Evolutionary conservation across 2,113 vertebrate species (phyloP).

Genomic region (Chrysochloris asiatica): DNA sequence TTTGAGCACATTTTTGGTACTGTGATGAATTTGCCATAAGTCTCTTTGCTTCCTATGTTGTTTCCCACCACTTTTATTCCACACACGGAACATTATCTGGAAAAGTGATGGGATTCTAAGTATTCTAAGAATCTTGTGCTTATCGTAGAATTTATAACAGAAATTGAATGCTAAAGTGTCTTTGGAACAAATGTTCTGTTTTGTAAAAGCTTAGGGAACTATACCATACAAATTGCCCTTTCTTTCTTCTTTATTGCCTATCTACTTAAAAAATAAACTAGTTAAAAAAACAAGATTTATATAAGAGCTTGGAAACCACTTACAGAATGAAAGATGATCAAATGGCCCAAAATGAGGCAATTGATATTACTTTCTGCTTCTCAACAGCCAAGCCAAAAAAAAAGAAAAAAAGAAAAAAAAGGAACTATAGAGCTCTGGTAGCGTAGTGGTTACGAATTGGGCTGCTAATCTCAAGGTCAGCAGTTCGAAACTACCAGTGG

Average conservation of each 20-base stretch:
- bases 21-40: not conserved
- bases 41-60: not conserved
- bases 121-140: not conserved
- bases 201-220: not conserved
- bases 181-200: slow-evolving; percentile 28
- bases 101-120: not conserved
- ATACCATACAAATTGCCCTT: not conserved
- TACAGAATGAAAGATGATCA: slow-evolving; percentile 12
- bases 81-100: not conserved
- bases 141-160: slow-evolving; percentile 12
- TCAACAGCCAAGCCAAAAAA: not conserved
- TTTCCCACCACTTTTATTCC: slow-evolving; percentile 46
- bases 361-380: slow-evolving; percentile 17
- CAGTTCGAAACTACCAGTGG: too few relatives aligned
- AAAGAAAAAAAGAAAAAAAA: too few relatives aligned
- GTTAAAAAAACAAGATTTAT: slow-evolving; percentile 19
- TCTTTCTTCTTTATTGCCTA: not conserved
- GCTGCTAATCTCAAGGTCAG: too few relatives aligned
- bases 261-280: slow-evolving; percentile 22
- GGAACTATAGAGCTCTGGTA: too few relatives aligned
- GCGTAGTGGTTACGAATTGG: too few relatives aligned
- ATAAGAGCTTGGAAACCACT: slow-evolving; percentile 7
- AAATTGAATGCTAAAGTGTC: not conserved
- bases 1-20: slow-evolving; percentile 1
- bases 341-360: not conserved